Percentiles rank a stretch among this genome's conserved stretches.
These are phyloP conservation scores for Myotis brandtii DNA, from an alignment of 2,113 vertebrate genomes.

Conservation along the genomic window DNA sequence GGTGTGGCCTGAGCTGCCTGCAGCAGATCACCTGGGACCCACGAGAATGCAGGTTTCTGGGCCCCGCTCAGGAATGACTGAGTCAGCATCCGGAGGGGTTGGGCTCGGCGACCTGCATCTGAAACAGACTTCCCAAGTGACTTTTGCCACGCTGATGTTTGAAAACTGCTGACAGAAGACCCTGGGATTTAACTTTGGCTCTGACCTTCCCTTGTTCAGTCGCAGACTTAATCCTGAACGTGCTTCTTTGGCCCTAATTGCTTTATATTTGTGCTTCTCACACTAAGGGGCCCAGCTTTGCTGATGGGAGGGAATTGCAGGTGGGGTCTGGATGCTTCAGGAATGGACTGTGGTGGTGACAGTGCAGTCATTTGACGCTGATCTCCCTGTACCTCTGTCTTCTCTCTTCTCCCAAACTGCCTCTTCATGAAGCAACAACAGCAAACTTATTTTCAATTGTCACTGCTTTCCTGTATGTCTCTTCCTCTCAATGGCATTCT, in stretches of 20 bases:
- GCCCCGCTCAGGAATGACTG: neutral
- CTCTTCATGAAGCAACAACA: neutral
- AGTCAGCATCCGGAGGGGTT: neutral
- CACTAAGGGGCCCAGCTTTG: neutral
- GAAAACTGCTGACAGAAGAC: neutral
- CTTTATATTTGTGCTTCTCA: slow-evolving; percentile 33
- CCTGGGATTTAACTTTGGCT: neutral
- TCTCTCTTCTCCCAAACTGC: neutral
- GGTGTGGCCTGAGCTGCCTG: neutral
- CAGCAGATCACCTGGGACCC: neutral
- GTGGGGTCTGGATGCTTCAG: neutral
- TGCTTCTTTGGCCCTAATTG: neutral
- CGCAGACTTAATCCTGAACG: neutral
- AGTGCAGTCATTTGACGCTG: neutral
- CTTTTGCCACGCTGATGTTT: neutral
- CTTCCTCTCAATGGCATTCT: neutral
- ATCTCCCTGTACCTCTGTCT: rapidly evolving
- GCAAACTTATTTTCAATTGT: neutral
- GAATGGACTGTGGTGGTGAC: neutral
- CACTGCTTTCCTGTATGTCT: neutral
- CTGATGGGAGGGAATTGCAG: neutral
- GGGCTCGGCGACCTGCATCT: neutral
- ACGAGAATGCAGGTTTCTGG: neutral
- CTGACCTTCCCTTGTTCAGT: slow-evolving; percentile 5
- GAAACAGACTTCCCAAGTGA: neutral